Conservation (phyloP, 2,888 invertebrate genomes). For the Amblyjoppa fuscipennis region DNA sequence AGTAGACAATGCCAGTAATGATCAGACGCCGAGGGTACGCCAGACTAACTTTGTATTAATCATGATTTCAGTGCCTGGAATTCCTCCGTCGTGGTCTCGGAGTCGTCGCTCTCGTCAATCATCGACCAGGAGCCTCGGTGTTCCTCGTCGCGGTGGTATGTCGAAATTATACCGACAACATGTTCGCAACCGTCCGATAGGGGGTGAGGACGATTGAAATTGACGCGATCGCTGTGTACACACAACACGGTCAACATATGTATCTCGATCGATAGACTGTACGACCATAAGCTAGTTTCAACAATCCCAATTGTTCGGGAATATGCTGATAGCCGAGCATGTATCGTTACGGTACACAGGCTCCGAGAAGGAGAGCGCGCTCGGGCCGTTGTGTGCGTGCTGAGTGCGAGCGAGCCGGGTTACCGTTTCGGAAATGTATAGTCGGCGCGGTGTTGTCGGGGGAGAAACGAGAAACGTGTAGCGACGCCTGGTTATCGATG, state of each 20-base stretch:
- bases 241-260: constrained; percentile 55
- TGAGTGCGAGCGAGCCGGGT: background rate
- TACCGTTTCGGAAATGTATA: background rate
- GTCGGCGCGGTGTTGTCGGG: constrained; percentile 2
- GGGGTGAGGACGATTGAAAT: constrained; percentile 30
- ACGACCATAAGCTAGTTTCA: constrained; percentile 38
- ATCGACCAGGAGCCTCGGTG: constrained; percentile 1
- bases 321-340: constrained; percentile 56
- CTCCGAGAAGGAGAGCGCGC: background rate
- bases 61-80: background rate
- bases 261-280: constrained; percentile 45
- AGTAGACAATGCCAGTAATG: constrained; percentile 58
- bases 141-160: background rate
- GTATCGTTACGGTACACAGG: constrained; percentile 4
- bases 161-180: constrained; percentile 33
- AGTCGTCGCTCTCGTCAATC: background rate
- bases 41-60: constrained; percentile 10
- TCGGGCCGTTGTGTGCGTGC: background rate
- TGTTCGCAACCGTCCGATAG: constrained; percentile 14
- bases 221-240: constrained; percentile 51
- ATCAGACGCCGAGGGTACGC: constrained; percentile 5
- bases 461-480: constrained; percentile 13
- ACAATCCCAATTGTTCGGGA: constrained; percentile 58
- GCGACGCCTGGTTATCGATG: constrained; percentile 53
- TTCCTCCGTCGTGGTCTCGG: background rate